Evolutionary conservation across 2,888 invertebrate genomes (phyloP).

Genomic region (Unio pictorum): DNA sequence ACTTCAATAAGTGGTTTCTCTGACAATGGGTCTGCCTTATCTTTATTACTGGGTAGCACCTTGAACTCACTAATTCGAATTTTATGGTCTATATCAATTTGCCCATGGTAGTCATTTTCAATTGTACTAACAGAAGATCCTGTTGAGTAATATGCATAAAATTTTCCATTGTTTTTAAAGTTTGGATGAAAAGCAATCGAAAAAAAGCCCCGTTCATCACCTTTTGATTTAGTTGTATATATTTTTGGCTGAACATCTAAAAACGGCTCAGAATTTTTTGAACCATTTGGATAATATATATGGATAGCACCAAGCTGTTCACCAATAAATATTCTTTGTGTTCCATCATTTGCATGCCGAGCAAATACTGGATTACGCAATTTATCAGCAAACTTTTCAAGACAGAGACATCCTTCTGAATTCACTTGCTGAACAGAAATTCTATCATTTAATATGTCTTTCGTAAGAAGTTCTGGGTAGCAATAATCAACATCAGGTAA

Average conservation of each 20-base stretch:
- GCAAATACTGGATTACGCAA: conserved; percentile 58
- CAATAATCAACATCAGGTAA: conserved; percentile 62
- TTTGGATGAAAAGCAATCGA: conserved; percentile 65
- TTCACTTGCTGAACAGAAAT: conserved; percentile 38
- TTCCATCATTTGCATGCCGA: conserved; percentile 57
- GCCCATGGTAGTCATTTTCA: background rate
- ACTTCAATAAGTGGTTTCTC: conserved; percentile 56
- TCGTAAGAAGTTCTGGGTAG: conserved; percentile 59
- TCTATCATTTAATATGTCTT: conserved; percentile 42
- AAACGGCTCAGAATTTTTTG: conserved; percentile 44
- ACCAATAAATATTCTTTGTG: conserved; percentile 60
- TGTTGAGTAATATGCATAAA: conserved; percentile 63
- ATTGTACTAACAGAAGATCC: conserved; percentile 2
- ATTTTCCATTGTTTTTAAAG: conserved; percentile 52
- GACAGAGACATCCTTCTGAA: conserved; percentile 60
- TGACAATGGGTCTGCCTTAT: conserved; percentile 41
- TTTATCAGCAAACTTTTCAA: conserved; percentile 42
- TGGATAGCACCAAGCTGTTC: conserved; percentile 62
- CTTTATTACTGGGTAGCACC: conserved; percentile 37
- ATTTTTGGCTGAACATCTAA: conserved; percentile 46
- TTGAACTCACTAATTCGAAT: conserved; percentile 50
- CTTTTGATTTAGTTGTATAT: conserved; percentile 32
- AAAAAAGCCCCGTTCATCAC: conserved; percentile 63
- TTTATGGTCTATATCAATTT: conserved; percentile 29
- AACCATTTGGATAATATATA: conserved; percentile 51